phyloP scores from a whole-genome alignment of 1,140 invertebrate genomes.

The Oreohelix idahoensis region DNA sequence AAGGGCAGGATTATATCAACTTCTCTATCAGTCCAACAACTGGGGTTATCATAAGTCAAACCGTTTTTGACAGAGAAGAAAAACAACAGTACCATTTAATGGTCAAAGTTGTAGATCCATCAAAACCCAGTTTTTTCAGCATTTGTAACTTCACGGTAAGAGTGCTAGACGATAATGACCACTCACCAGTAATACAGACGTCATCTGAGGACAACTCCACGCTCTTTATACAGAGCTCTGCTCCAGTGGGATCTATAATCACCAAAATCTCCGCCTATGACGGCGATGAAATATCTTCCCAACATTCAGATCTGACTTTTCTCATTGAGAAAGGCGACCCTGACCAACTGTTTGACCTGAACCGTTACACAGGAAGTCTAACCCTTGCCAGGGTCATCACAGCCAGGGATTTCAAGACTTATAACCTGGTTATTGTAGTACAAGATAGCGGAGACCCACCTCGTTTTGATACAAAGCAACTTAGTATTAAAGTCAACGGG shows the following conservation, averaged over 20 bases:
- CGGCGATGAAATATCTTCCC: slow-evolving; percentile 47
- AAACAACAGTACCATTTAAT: slow-evolving; percentile 45
- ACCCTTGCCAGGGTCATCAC: slow-evolving; percentile 51
- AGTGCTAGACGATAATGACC: slow-evolving; percentile 68
- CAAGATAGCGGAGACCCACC: slow-evolving; percentile 55
- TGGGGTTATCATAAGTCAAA: slow-evolving; percentile 45
- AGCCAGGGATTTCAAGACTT: slow-evolving; percentile 49
- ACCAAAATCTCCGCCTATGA: slow-evolving; percentile 56
- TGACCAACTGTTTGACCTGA: slow-evolving; percentile 55
- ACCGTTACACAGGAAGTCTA: slow-evolving; percentile 55
- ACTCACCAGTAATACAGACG: slow-evolving; percentile 62
- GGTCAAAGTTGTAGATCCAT: slow-evolving; percentile 53
- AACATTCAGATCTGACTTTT: slow-evolving; percentile 24
- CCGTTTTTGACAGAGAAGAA: slow-evolving; percentile 53
- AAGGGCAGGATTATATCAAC: slow-evolving; percentile 20
- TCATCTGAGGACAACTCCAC: slow-evolving; percentile 59
- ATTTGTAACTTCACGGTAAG: slow-evolving; percentile 59
- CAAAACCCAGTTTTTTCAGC: slow-evolving; percentile 35
- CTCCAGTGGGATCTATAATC: slow-evolving; percentile 47
- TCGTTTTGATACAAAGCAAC: slow-evolving; percentile 5
- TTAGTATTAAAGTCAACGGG: slow-evolving; percentile 40
- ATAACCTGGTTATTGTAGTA: slow-evolving; percentile 54
- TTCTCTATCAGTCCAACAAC: slow-evolving; percentile 47
- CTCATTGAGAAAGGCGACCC: slow-evolving; percentile 52
- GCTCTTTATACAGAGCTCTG: slow-evolving; percentile 49